Conservation (phyloP, 2,113 vertebrate genomes). For the Microtus oregoni region DNA sequence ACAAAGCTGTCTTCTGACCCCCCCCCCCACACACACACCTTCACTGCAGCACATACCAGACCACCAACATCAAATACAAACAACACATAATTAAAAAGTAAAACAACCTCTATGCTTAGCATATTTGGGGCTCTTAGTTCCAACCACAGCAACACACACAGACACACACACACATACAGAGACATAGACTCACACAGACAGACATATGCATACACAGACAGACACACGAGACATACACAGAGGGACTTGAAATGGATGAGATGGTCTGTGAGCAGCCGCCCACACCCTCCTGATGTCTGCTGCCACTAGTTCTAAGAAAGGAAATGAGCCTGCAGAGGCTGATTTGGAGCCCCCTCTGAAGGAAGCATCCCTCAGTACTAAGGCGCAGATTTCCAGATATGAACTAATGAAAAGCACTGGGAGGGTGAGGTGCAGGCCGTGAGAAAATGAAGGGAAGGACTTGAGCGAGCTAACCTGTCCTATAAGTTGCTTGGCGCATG, state of each 20-base stretch:
- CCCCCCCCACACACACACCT: no score
- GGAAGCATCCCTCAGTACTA: not conserved
- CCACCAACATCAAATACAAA: not conserved
- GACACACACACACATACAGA: not conserved
- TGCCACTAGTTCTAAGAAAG: not conserved
- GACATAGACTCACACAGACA: not conserved
- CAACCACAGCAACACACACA: not conserved
- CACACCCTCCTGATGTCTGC: not conserved
- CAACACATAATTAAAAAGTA: not conserved
- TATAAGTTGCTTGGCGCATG: not conserved
- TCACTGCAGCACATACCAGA: not conserved
- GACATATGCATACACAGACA: not conserved
- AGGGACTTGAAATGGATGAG: not conserved
- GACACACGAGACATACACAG: not conserved
- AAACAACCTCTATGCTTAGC: not conserved
- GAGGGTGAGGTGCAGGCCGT: not conserved
- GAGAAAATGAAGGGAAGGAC: not conserved
- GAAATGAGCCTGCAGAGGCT: not conserved
- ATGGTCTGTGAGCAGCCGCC: not conserved
- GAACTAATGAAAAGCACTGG: conserved; percentile 11
- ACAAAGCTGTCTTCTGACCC: not conserved
- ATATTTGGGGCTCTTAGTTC: not conserved
- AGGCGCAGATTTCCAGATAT: conserved; percentile 3
- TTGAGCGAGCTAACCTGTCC: not conserved
- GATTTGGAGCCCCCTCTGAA: not conserved